Evolutionary conservation across 2,888 invertebrate genomes (phyloP), one percentile per base, ranked within the genome.

Genomic region (Orchesellides sinensis): DNA sequence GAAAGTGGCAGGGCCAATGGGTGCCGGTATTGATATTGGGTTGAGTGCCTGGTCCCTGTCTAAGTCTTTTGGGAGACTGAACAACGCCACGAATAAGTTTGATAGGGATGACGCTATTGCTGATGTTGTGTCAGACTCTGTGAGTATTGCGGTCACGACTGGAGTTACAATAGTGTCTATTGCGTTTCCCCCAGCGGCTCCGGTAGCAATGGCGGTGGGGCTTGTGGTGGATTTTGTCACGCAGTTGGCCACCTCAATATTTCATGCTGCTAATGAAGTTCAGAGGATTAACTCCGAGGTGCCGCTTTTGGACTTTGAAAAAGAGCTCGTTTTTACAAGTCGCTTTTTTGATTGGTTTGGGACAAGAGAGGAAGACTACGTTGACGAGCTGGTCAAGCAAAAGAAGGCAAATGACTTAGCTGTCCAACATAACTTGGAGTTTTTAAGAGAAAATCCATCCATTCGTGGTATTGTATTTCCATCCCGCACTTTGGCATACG

Each of bases 71-170:
- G 6, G n/a, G 8, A 27, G 35, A 4, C 29, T 73, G 5, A 35
- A 40, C 1, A 25, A 66, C 17, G 54, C 65, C 0, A 68, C 54
- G 0, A 63, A 40, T 21, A 72, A 74, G 54, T 78, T 14, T 23
- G 74, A 84, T 8, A 49, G 52, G 25, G 74, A 83, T 47, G 83
- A 79, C 35, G 84, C 84, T 5, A 69, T 84, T 14, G 83, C 83
- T 0, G 74, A 83, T 47, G 74, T 84, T 78, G 84, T 84, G 8
- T 19, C 47, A 0, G 68, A 59, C 6, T 61, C 78, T 2, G 45
- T 82, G 12, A 56, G 63, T 35, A 84, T 84, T 73, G 82, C 68
- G 2, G 25, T 79, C 17, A 83, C 79, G 0, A 23, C 65, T 3
- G 59, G 47, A 0, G 69, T 74, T 2, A 45, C 65, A 0, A 47